phyloP scores from a whole-genome alignment of 1,140 invertebrate species.

The Drosophila gunungcola region DNA sequence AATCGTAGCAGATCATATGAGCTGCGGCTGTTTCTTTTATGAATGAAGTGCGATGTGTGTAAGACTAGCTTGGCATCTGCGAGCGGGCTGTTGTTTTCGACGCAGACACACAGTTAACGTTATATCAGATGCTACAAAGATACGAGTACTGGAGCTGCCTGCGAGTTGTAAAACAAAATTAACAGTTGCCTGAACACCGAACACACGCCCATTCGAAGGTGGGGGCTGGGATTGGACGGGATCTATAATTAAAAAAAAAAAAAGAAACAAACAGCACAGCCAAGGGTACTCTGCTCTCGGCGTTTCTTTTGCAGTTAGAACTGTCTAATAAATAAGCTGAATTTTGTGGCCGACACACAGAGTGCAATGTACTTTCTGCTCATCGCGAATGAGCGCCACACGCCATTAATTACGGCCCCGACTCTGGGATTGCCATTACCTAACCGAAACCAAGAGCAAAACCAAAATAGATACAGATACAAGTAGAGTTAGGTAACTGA shows the following conservation, averaged over 20 bases:
- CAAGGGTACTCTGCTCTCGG: constrained; percentile 38
- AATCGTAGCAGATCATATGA: constrained; percentile 37
- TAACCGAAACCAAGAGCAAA: constrained; percentile 36
- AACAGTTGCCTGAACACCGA: constrained; percentile 77
- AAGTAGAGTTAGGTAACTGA: constrained; percentile 45
- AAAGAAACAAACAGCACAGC: constrained; percentile 30
- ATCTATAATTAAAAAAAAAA: constrained; percentile 73
- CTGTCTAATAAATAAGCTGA: constrained; percentile 47
- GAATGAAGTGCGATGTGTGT: constrained; percentile 57
- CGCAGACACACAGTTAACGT: constrained; percentile 71
- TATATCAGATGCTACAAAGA: constrained; percentile 63
- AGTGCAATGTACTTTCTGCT: constrained; percentile 75
- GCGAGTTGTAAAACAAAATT: constrained; percentile 77
- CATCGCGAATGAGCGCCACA: constrained; percentile 67
- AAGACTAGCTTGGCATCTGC: constrained; percentile 25
- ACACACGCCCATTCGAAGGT: constrained; percentile 57
- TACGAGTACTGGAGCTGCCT: constrained; percentile 33
- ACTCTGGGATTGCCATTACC: constrained; percentile 40
- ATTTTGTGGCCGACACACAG: constrained; percentile 42
- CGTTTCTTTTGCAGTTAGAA: constrained; percentile 67
- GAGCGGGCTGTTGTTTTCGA: constrained; percentile 41
- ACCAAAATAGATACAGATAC: constrained; percentile 8
- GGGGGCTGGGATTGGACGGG: constrained; percentile 29
- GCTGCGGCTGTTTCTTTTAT: constrained; percentile 36
- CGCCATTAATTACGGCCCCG: constrained; percentile 76